phyloP scores from a whole-genome alignment of 2,113 vertebrate species.

The Phrynosoma platyrhinos region DNA sequence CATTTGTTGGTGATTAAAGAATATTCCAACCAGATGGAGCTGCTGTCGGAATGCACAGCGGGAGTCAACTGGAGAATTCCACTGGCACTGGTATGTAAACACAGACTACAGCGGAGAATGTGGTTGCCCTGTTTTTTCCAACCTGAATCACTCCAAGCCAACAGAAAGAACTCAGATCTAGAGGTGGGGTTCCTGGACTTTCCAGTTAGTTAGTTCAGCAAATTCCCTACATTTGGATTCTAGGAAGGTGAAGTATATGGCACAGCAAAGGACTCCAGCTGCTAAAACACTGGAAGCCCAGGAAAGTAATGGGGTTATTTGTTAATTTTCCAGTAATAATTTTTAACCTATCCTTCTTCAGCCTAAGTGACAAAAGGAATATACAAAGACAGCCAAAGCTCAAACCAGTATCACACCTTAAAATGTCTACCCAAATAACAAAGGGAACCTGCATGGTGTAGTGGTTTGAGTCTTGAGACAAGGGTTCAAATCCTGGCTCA shows the following conservation, averaged over 20 bases:
- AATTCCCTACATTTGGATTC: not conserved
- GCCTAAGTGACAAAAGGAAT: not conserved
- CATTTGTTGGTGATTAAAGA: slow-evolving; percentile 47
- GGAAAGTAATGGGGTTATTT: no score
- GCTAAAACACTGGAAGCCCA: no score
- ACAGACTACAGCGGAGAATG: not conserved
- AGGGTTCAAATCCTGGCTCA: no score
- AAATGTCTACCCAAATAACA: no score
- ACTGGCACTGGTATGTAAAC: slow-evolving; percentile 62
- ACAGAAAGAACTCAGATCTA: not conserved
- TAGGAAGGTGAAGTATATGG: not conserved
- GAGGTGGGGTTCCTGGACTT: not conserved
- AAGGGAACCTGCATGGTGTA: no score
- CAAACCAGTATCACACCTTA: no score
- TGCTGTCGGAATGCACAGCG: not conserved
- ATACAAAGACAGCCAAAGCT: no score
- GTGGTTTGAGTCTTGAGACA: no score
- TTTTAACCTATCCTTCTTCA: not conserved
- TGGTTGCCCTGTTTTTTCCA: fast-evolving
- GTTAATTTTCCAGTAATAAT: no score
- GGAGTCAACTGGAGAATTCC: slow-evolving; percentile 54
- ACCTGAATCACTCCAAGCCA: not conserved
- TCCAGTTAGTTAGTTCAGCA: not conserved
- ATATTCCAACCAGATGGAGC: slow-evolving; percentile 47
- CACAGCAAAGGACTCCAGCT: not conserved